Conservation (phyloP, 2,113 vertebrate species). For the Eonycteris spelaea region DNA sequence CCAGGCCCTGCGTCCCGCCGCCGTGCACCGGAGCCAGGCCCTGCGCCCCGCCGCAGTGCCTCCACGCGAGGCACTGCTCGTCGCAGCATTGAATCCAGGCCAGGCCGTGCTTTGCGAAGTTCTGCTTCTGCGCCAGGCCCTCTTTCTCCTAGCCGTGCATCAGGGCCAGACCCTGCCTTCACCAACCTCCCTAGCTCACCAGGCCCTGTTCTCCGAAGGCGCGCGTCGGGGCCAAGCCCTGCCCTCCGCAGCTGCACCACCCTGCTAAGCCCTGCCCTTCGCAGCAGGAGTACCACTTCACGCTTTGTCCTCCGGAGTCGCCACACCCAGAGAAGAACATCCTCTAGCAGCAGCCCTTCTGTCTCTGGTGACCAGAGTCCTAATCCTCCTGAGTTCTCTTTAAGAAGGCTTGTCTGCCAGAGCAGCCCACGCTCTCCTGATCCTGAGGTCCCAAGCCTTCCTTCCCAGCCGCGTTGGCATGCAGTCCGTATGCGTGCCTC, state of each 20-base stretch:
- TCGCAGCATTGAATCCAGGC: not conserved
- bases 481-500: slow-evolving; percentile 59
- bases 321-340: not conserved
- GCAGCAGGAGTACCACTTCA: no score
- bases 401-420: fast-evolving
- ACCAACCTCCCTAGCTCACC: no score
- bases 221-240: not conserved
- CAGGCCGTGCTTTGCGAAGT: no score
- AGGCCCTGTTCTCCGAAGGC: no score
- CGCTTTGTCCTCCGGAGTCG: not conserved
- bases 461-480: not conserved
- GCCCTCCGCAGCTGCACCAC: not conserved
- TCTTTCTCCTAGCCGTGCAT: not conserved
- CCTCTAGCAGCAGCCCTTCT: not conserved
- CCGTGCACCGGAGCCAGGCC: no score
- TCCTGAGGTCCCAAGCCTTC: not conserved
- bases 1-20: no score
- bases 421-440: not conserved
- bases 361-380: not conserved
- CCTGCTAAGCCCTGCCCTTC: not conserved
- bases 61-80: no score
- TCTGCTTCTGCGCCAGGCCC: not conserved
- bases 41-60: no score
- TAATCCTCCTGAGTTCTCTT: fast-evolving
- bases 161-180: not conserved